Percentiles rank a stretch among this genome's conserved stretches.
Conservation (phyloP, 2,888 invertebrate genomes). For the Myopa tessellatipennis region DNA sequence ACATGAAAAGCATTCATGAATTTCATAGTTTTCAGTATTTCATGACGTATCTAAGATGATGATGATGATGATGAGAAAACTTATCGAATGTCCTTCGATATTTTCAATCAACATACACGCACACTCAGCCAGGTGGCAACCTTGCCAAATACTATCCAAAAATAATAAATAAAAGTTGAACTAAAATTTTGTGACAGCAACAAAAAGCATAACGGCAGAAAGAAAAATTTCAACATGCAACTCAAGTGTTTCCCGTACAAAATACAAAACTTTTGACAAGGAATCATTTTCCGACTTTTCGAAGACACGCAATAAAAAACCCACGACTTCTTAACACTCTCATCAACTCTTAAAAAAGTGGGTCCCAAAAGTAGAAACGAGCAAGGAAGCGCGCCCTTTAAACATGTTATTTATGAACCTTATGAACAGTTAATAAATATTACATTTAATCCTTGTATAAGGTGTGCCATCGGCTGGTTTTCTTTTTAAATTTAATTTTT, state of each 20-base stretch:
- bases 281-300: constrained; percentile 60
- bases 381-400: neutral
- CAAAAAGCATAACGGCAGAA: too few relatives aligned
- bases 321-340: constrained; percentile 17
- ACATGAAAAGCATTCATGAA: too few relatives aligned
- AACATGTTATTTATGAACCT: neutral
- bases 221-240: constrained; percentile 30
- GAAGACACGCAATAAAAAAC: constrained; percentile 58
- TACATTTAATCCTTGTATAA: too few relatives aligned
- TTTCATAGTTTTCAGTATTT: neutral
- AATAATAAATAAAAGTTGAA: neutral
- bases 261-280: constrained; percentile 60
- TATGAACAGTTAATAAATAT: too few relatives aligned
- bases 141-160: neutral
- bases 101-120: too few relatives aligned
- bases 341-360: neutral
- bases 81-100: too few relatives aligned
- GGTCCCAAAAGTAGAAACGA: neutral
- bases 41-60: neutral
- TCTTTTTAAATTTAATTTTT: too few relatives aligned
- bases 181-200: neutral
- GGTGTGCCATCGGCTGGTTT: neutral
- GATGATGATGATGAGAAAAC: neutral
- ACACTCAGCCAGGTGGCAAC: neutral
- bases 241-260: constrained; percentile 7